These are phyloP conservation scores for Lepidochitona cinerea DNA, from an alignment of 2,888 invertebrate species.

Conservation along the genomic window DNA sequence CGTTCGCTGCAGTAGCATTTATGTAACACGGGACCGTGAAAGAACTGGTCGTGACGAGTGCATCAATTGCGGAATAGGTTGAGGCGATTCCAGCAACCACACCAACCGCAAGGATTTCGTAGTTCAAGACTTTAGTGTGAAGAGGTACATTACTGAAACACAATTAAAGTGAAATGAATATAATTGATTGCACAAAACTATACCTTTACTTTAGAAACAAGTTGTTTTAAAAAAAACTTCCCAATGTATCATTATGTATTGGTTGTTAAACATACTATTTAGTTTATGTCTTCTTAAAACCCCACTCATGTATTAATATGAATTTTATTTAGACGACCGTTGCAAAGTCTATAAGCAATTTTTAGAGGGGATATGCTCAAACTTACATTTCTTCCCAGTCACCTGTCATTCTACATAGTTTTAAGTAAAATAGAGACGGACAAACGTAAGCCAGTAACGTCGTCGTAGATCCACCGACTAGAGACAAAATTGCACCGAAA, in stretches of 20 bases:
- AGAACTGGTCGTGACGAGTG: conserved; percentile 41
- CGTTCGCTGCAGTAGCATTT: conserved; percentile 34
- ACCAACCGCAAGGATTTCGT: conserved; percentile 76
- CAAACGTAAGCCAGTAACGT: conserved; percentile 88
- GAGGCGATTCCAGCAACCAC: conserved; percentile 76
- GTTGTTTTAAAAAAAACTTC: too few relatives aligned
- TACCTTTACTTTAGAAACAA: too few relatives aligned
- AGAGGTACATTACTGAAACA: conserved; percentile 75
- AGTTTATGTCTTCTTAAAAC: too few relatives aligned
- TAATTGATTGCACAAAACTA: too few relatives aligned
- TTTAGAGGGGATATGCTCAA: too few relatives aligned
- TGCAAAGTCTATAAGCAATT: too few relatives aligned
- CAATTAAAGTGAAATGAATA: too few relatives aligned
- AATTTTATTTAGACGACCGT: too few relatives aligned
- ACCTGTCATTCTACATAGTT: conserved; percentile 75
- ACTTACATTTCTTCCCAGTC: conserved; percentile 73
- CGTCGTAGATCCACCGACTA: conserved; percentile 87
- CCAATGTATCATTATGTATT: too few relatives aligned
- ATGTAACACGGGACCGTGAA: conserved; percentile 64
- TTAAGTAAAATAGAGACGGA: conserved; percentile 86
- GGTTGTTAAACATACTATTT: too few relatives aligned
- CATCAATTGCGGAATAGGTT: conserved; percentile 76
- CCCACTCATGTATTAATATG: too few relatives aligned
- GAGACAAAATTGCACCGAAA: conserved; percentile 88
- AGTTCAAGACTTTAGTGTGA: conserved; percentile 77